phyloP scores from a whole-genome alignment of 2,888 invertebrate species.

The Esperia sulphurella region DNA sequence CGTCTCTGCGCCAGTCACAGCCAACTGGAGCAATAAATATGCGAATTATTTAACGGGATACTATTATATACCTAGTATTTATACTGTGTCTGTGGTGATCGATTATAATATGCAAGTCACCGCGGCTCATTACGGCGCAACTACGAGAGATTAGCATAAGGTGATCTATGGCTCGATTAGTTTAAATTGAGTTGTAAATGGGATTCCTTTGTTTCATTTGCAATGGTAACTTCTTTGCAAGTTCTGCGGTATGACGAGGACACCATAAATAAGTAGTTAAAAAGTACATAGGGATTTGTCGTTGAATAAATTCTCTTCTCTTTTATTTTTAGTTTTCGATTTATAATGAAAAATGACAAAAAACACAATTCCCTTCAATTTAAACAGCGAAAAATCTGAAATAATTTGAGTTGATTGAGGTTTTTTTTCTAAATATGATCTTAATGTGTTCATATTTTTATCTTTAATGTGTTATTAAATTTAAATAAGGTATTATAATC shows the following conservation, averaged over 20 bases:
- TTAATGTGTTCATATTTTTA: no score
- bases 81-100: slow-evolving; percentile 39
- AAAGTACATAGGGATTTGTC: no score
- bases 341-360: no score
- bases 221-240: slow-evolving; percentile 23
- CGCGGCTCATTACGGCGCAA: slow-evolving; percentile 43
- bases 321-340: no score
- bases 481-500: no score
- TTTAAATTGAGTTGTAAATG: slow-evolving; percentile 41
- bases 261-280: no score
- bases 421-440: no score
- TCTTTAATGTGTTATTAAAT: no score
- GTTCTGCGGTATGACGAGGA: slow-evolving; percentile 10
- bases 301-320: no score
- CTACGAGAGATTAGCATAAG: slow-evolving; percentile 48
- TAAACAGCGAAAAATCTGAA: no score
- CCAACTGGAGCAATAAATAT: slow-evolving; percentile 52
- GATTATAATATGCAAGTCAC: slow-evolving; percentile 49
- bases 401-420: no score
- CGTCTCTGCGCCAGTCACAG: slow-evolving; percentile 47
- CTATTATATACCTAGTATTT: not conserved
- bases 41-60: slow-evolving; percentile 45
- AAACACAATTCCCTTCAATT: no score
- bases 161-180: slow-evolving; percentile 46
- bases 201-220: slow-evolving; percentile 40